These are phyloP conservation scores for Rhinolophus sinicus DNA, from an alignment of 2,113 vertebrate species.

Conservation along the genomic window DNA sequence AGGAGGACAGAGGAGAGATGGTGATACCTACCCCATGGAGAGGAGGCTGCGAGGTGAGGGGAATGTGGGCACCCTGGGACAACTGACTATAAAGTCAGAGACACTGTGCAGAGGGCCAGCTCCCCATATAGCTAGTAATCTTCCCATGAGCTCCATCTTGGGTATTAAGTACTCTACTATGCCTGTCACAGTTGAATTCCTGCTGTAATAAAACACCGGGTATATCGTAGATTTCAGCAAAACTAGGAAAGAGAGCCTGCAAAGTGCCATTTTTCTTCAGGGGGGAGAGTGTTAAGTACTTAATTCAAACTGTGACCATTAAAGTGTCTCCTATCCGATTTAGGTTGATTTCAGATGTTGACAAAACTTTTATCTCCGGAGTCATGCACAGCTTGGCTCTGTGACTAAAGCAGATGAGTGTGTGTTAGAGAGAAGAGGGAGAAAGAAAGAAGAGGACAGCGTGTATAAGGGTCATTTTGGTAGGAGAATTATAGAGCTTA, in stretches of 20 bases:
- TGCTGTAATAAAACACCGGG: slow-evolving; percentile 85
- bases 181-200: slow-evolving; percentile 84
- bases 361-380: slow-evolving; percentile 82
- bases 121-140: slow-evolving; percentile 66
- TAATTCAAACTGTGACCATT: slow-evolving; percentile 81
- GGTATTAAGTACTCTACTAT: slow-evolving; percentile 83
- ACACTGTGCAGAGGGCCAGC: neutral
- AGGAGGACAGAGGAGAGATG: neutral
- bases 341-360: slow-evolving; percentile 85
- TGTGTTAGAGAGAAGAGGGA: slow-evolving; percentile 64
- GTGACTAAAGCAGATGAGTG: slow-evolving; percentile 76
- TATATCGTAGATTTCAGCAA: slow-evolving; percentile 79
- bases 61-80: neutral
- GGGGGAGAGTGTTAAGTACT: slow-evolving; percentile 81
- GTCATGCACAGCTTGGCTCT: slow-evolving; percentile 73
- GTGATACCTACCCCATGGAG: neutral
- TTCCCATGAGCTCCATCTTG: slow-evolving; percentile 69
- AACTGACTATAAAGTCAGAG: slow-evolving; percentile 59
- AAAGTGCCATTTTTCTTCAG: slow-evolving; percentile 80
- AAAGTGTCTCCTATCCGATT: slow-evolving; percentile 83
- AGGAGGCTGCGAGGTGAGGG: neutral
- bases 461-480: slow-evolving; percentile 61
- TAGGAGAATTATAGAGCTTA: slow-evolving; percentile 78
- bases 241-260: slow-evolving; percentile 68
- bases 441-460: neutral